Evolutionary conservation across 1,140 invertebrate genomes (phyloP).

Genomic region (Lordiphosa clarofinis): DNA sequence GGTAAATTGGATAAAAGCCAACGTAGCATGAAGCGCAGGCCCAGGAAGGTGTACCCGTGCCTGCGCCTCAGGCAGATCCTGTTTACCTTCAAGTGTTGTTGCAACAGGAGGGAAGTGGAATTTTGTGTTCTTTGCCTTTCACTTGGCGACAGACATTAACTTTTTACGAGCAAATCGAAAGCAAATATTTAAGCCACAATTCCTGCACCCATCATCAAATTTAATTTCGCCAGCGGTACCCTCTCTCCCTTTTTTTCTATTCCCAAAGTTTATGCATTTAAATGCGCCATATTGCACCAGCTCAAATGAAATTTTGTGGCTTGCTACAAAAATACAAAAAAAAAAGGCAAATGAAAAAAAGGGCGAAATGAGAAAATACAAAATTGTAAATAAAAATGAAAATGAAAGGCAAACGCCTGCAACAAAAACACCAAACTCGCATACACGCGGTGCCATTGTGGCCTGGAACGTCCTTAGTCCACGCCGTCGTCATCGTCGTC

Average conservation of each 20-base stretch:
- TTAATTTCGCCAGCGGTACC: constrained; percentile 39
- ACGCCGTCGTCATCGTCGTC: constrained; percentile 2
- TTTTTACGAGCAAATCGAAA: constrained; percentile 57
- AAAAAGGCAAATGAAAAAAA: no score
- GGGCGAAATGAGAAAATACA: no score
- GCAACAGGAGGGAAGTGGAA: constrained; percentile 40
- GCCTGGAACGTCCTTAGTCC: constrained; percentile 32
- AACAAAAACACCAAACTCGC: constrained; percentile 26
- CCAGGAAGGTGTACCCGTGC: constrained; percentile 7
- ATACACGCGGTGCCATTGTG: constrained; percentile 46
- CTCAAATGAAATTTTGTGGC: constrained; percentile 76
- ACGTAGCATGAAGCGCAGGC: constrained; percentile 68
- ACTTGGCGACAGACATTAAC: constrained; percentile 59
- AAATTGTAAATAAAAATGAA: constrained; percentile 21
- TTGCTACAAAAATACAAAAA: constrained; percentile 50
- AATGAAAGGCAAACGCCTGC: constrained; percentile 25
- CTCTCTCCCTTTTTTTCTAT: constrained; percentile 24
- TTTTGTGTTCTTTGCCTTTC: not conserved
- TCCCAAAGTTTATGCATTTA: constrained; percentile 38
- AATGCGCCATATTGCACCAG: constrained; percentile 71
- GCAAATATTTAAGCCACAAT: constrained; percentile 32
- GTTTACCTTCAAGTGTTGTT: constrained; percentile 67
- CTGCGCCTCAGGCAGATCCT: constrained; percentile 20
- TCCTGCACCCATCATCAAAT: constrained; percentile 37
- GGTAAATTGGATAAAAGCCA: constrained; percentile 78